A percentile compares a stretch with the other conserved stretches of the same genome.
Conservation (phyloP, 1,140 invertebrate genomes). For the Dufourea novaeangliae region DNA sequence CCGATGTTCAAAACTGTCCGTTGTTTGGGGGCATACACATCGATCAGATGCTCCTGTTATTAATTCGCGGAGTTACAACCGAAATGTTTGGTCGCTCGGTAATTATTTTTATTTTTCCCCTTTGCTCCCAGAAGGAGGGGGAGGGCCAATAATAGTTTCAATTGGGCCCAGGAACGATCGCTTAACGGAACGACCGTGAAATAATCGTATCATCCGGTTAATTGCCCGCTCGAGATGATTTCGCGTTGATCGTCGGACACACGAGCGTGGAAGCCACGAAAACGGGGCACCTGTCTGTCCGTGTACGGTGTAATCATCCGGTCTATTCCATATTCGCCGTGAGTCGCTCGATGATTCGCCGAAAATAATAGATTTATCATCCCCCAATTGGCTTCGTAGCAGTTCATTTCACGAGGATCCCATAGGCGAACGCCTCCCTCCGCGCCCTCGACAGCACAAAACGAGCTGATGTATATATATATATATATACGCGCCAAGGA, state of each 20-base stretch:
- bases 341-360: slow-evolving; percentile 46
- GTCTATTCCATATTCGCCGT: not conserved
- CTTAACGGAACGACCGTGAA: not conserved
- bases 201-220: slow-evolving; percentile 21
- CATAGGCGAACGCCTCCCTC: not conserved
- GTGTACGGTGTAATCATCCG: slow-evolving; percentile 24
- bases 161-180: slow-evolving; percentile 10
- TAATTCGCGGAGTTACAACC: not conserved
- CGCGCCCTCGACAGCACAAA: not conserved
- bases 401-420: slow-evolving; percentile 58
- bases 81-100: not conserved
- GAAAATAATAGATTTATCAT: slow-evolving; percentile 71
- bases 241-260: not conserved
- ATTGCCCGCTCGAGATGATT: slow-evolving; percentile 26
- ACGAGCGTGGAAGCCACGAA: slow-evolving; percentile 18
- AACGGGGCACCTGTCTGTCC: slow-evolving; percentile 23
- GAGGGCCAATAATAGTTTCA: not conserved
- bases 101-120: slow-evolving; percentile 3
- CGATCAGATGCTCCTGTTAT: not conserved
- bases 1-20: too few relatives aligned
- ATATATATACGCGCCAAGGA: slow-evolving; percentile 48
- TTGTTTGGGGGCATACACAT: too few relatives aligned
- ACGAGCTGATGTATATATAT: slow-evolving; percentile 16
- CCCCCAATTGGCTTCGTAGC: slow-evolving; percentile 62
- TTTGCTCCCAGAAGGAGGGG: too few relatives aligned